These are phyloP conservation scores for Blastobasis adustella DNA, from an alignment of 2,888 invertebrate species.

Conservation along the genomic window DNA sequence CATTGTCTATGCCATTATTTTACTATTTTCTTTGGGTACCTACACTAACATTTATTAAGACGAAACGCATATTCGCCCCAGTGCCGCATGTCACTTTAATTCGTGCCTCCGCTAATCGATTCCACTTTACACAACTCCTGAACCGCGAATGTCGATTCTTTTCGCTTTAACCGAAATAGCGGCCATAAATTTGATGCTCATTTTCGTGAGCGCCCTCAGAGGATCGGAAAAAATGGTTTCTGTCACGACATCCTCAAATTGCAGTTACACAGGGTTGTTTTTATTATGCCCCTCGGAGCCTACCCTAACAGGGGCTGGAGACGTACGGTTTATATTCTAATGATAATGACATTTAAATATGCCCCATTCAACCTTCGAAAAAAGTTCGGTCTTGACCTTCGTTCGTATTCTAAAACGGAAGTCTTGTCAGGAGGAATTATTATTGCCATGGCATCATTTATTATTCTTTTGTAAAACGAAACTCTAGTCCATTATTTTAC, in stretches of 20 bases:
- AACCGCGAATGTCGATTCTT: slow-evolving; percentile 34
- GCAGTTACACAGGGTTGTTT: slow-evolving; percentile 17
- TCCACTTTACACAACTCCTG: slow-evolving; percentile 36
- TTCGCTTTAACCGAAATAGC: slow-evolving; percentile 39
- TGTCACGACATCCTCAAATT: slow-evolving; percentile 35
- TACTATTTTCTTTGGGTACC: no score
- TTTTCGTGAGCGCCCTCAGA: slow-evolving; percentile 58
- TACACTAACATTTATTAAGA: no score
- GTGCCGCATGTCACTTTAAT: slow-evolving; percentile 25
- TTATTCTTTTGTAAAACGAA: no score
- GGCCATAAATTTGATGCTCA: slow-evolving; percentile 50
- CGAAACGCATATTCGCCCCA: neutral
- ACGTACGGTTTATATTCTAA: slow-evolving; percentile 26
- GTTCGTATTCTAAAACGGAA: no score
- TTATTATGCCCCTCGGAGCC: slow-evolving; percentile 37
- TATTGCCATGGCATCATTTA: no score
- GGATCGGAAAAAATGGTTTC: slow-evolving; percentile 50
- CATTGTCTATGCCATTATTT: no score
- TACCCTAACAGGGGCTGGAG: slow-evolving; percentile 36
- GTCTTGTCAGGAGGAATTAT: no score
- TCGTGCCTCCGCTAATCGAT: slow-evolving; percentile 38
- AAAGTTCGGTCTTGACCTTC: no score
- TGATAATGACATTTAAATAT: slow-evolving; percentile 41
- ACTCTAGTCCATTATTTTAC: no score
- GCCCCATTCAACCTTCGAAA: neutral